phyloP scores from a whole-genome alignment of 1,140 invertebrate genomes.

The Chelonus insularis region DNA sequence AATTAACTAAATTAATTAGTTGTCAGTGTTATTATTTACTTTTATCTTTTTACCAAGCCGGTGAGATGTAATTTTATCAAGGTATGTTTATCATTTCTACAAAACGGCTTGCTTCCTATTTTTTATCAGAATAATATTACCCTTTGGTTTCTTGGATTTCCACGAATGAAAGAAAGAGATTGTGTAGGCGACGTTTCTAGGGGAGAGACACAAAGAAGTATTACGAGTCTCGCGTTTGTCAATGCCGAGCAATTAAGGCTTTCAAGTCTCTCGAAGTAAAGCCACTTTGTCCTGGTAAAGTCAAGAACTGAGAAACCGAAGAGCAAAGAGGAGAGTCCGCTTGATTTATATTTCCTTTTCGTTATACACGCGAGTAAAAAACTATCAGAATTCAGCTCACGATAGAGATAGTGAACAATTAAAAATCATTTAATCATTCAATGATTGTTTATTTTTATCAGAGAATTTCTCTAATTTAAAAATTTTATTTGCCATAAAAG shows the following conservation, averaged over 20 bases:
- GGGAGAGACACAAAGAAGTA: neutral
- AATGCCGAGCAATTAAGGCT: constrained; percentile 49
- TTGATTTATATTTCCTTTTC: constrained; percentile 8
- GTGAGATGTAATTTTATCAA: too few species aligned
- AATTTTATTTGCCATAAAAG: too few species aligned
- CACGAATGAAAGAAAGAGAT: constrained; percentile 39
- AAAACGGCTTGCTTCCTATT: too few species aligned
- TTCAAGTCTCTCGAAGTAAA: constrained; percentile 36
- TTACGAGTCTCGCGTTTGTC: constrained; percentile 37
- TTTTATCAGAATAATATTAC: too few species aligned
- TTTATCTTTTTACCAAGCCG: too few species aligned
- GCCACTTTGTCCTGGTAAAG: constrained; percentile 33
- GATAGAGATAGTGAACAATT: too few species aligned
- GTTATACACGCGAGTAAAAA: neutral
- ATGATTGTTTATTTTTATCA: too few species aligned
- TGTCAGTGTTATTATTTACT: too few species aligned
- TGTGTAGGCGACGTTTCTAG: constrained; percentile 24
- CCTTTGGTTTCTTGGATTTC: constrained; percentile 25
- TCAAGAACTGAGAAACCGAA: neutral
- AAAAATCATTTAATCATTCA: too few species aligned
- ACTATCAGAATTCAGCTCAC: neutral
- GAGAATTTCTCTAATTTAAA: too few species aligned
- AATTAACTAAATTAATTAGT: too few species aligned
- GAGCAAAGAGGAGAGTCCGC: neutral
- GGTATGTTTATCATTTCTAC: too few species aligned